Conservation (phyloP, 2,113 vertebrate genomes). For the Salvelinus alpinus region DNA sequence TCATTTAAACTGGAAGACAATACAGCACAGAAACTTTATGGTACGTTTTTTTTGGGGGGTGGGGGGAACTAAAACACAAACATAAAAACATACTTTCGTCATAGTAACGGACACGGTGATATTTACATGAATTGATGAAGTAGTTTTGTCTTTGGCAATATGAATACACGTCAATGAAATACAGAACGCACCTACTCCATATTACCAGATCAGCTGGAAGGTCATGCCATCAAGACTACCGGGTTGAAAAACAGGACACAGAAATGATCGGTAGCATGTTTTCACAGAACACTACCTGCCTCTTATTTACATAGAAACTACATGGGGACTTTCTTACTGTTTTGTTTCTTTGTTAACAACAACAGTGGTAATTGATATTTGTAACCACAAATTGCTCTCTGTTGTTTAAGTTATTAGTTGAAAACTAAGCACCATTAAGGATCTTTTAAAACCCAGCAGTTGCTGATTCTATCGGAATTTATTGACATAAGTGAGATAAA, state of each 20-base stretch:
- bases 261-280: constrained; percentile 4
- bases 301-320: not conserved
- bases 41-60: constrained; percentile 69
- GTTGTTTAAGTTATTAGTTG: not conserved
- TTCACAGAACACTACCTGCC: constrained; percentile 14
- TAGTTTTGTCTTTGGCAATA: constrained; percentile 71
- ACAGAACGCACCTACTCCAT: constrained; percentile 59
- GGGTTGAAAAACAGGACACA: constrained; percentile 34
- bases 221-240: constrained; percentile 56
- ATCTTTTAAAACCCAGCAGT: not conserved
- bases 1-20: constrained; percentile 98
- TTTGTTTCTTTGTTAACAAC: not conserved
- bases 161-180: constrained; percentile 66
- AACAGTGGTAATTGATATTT: not conserved
- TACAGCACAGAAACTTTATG: constrained; percentile 97
- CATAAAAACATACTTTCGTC: constrained; percentile 35
- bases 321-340: not conserved
- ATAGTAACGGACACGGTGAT: constrained; percentile 77
- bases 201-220: constrained; percentile 55
- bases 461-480: not conserved
- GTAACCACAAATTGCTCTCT: not conserved
- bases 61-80: constrained; percentile 24
- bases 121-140: constrained; percentile 93
- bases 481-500: not conserved
- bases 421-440: not conserved